A percentile compares a stretch with the other conserved stretches of the same genome.
These are phyloP conservation scores for Marronus borbonicus DNA, from an alignment of 2,888 invertebrate genomes.

Conservation along the genomic window DNA sequence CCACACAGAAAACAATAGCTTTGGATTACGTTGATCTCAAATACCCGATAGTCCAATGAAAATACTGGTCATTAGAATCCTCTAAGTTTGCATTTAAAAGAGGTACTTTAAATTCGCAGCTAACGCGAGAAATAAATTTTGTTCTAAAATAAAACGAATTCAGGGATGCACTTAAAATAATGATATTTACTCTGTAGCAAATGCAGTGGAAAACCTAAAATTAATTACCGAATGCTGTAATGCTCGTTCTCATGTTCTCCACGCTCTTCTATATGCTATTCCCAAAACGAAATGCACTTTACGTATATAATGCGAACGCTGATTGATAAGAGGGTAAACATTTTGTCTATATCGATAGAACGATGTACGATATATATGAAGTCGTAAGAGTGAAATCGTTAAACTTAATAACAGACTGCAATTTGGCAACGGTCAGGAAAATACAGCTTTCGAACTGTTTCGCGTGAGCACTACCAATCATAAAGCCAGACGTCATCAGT, in stretches of 20 bases:
- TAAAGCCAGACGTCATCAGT: neutral
- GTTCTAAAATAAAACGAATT: neutral
- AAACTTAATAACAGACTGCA: neutral
- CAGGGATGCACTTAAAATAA: neutral
- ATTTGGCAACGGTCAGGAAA: neutral
- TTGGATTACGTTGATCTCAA: no score
- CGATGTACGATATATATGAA: neutral
- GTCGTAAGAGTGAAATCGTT: neutral
- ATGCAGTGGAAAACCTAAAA: conserved; percentile 10
- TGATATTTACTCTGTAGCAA: neutral
- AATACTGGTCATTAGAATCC: no score
- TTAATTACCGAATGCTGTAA: neutral
- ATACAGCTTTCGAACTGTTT: neutral
- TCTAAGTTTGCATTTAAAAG: neutral
- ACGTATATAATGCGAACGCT: neutral
- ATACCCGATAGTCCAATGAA: no score
- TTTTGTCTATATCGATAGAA: neutral
- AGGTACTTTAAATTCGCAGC: neutral
- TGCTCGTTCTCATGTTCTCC: neutral
- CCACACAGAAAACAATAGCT: no score
- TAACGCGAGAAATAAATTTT: conserved; percentile 1
- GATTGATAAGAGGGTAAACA: conserved; percentile 5
- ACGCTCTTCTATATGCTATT: no score
- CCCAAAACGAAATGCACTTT: neutral
- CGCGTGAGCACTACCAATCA: neutral